phyloP scores from a whole-genome alignment of 2,888 invertebrate species.

The Pristionchus mayeri region DNA sequence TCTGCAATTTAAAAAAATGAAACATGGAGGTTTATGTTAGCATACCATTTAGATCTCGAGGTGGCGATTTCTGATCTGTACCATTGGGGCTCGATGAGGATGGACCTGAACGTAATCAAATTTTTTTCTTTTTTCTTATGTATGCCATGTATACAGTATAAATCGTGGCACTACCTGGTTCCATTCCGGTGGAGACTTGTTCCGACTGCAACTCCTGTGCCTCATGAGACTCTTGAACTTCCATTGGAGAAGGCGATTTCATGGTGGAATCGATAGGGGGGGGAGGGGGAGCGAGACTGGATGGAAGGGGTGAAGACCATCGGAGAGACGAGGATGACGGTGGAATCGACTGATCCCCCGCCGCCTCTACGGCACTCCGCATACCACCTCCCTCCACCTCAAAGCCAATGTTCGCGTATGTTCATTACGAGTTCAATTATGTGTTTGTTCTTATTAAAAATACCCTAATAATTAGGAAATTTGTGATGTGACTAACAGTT shows the following conservation, averaged over 20 bases:
- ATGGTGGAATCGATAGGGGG: not conserved
- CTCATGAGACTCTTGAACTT: no score
- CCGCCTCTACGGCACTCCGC: conserved; percentile 41
- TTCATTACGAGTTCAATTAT: not conserved
- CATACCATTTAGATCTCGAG: not conserved
- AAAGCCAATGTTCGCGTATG: no score
- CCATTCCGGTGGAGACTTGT: not conserved
- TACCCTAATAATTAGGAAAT: no score
- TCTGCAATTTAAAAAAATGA: no score
- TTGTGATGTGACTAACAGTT: no score
- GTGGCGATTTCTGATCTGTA: not conserved
- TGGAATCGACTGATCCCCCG: conserved; percentile 11
- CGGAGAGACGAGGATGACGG: conserved; percentile 9
- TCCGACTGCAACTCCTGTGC: not conserved
- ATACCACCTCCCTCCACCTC: conserved; percentile 46
- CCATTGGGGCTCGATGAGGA: not conserved
- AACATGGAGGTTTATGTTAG: no score
- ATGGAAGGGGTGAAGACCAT: conserved; percentile 13
- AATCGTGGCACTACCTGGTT: conserved; percentile 30
- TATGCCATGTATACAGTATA: no score
- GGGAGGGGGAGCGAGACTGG: conserved; percentile 30
- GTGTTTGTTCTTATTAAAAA: no score
- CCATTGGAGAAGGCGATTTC: not conserved
- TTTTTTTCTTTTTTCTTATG: no score
- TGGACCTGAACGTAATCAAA: no score